Conservation (phyloP, 2,797 vertebrate species). For the Diglossa cyanea region DNA sequence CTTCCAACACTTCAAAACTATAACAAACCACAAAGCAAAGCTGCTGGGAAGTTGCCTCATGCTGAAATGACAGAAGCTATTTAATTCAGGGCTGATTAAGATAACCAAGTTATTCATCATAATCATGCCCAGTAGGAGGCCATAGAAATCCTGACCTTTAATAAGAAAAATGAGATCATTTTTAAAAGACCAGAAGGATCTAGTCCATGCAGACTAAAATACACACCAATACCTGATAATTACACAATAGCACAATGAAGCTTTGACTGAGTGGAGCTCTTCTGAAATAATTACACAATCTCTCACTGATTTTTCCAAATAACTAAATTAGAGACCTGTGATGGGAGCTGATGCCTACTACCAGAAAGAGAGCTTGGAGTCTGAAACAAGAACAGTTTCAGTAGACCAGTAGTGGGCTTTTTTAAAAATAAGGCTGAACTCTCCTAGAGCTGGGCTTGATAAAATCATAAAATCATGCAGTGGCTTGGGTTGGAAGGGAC, state of each 20-base stretch:
- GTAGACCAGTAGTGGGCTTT: background rate
- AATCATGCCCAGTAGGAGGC: conserved; percentile 29
- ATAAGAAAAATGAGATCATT: background rate
- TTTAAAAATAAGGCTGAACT: background rate
- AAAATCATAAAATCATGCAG: background rate
- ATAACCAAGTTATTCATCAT: conserved; percentile 40
- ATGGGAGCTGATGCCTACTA: background rate
- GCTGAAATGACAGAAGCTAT: conserved; percentile 43
- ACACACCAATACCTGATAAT: background rate
- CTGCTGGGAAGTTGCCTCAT: conserved; percentile 22
- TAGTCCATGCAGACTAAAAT: background rate
- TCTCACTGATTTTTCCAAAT: background rate
- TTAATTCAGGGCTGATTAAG: conserved; percentile 55
- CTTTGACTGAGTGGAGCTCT: background rate
- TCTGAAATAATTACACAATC: background rate
- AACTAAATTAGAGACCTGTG: background rate
- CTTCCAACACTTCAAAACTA: conserved; percentile 23
- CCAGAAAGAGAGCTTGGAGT: background rate
- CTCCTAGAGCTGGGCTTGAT: background rate
- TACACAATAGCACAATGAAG: background rate
- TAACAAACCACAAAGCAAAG: conserved; percentile 31
- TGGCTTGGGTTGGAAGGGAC: background rate
- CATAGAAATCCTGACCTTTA: conserved; percentile 48
- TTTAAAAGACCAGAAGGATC: background rate
- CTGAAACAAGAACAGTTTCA: background rate